Evolutionary conservation across 2,797 vertebrate species (phyloP), one percentile per base, ranked within the genome.

Genomic region (Clarias fuscus): DNA sequence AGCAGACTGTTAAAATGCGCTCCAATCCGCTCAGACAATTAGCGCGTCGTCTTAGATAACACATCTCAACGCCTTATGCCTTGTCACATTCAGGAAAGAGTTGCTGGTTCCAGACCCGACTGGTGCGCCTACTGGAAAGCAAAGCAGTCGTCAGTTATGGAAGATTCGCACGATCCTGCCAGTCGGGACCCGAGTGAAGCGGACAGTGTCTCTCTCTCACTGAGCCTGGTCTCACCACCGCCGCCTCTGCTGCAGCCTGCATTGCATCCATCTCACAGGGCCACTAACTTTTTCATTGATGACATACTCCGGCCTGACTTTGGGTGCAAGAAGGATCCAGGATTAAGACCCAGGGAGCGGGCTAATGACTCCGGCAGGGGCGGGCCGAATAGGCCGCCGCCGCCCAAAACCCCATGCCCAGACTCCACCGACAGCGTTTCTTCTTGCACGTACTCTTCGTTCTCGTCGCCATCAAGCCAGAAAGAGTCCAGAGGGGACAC

Each of bases 271-370:
- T 90, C 92, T 56, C 95, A 95, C 89, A 94, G 94, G 89, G 95
- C 93, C 89, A 96, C 95, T 86, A 95, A 95, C 94, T 96, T 96
- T 90, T 96, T 96, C 93, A 96, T 96, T 89, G 96, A 96, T 90
- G 94, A 96, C 91, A 96, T 96, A 88, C 92, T 96, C 85, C 93
- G 95, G 88, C 95, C 96, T 76, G 96, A 96, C 92, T 96, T 96
- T 89, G 96, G 96, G 91, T 95, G 94, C 93, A 96, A 94, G 89
- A 95, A 95, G 89, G 94, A 95, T 89, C 93, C 43, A 15, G 33
- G 37, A 40, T 6, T 71, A 82, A 92, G 85, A 0, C 92, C 92
- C 84, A 91, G 93, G 62, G 95, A 96, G 15, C 89, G 94, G 85
- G 91, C 93, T 88, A 93, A 93, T 92, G 93, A 93, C 77, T 89